Evolutionary conservation across 2,113 vertebrate species (phyloP).

Genomic region (Butorides virescens): DNA sequence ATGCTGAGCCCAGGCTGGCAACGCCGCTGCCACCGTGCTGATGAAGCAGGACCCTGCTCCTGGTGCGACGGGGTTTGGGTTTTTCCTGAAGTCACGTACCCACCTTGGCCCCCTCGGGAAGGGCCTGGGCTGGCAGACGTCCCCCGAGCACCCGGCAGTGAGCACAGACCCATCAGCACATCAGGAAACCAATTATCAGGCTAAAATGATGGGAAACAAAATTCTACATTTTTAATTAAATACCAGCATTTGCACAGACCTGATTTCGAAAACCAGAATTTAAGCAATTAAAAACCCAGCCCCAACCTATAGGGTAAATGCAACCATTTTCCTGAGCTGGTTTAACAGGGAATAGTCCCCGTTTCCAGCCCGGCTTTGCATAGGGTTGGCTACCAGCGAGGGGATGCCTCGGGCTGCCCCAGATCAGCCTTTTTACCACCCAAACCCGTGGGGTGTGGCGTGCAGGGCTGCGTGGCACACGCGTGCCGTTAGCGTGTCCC

Average conservation of each 20-base stretch:
- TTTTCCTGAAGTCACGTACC: background rate
- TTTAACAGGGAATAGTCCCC: background rate
- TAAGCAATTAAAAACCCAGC: no score
- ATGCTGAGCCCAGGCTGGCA: background rate
- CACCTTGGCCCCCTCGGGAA: background rate
- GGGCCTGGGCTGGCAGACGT: background rate
- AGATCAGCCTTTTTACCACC: no score
- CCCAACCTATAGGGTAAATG: rapidly evolving
- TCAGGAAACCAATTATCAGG: rapidly evolving
- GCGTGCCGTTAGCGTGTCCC: background rate
- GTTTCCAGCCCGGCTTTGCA: background rate
- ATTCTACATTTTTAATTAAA: background rate
- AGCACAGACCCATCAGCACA: background rate
- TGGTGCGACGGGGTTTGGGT: rapidly evolving
- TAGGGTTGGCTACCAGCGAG: no score
- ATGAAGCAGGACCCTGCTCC: rapidly evolving
- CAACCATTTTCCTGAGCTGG: rapidly evolving
- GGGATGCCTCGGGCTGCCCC: no score
- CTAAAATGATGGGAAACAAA: background rate
- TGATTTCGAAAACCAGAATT: background rate
- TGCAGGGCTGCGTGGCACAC: background rate
- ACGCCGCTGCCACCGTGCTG: rapidly evolving
- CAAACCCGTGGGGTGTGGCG: no score
- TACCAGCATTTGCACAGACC: rapidly evolving
- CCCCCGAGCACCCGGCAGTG: rapidly evolving